Percentiles rank a stretch among this genome's conserved stretches.
Conservation (phyloP, 2,888 invertebrate species). For the Limnephilus auricula region DNA sequence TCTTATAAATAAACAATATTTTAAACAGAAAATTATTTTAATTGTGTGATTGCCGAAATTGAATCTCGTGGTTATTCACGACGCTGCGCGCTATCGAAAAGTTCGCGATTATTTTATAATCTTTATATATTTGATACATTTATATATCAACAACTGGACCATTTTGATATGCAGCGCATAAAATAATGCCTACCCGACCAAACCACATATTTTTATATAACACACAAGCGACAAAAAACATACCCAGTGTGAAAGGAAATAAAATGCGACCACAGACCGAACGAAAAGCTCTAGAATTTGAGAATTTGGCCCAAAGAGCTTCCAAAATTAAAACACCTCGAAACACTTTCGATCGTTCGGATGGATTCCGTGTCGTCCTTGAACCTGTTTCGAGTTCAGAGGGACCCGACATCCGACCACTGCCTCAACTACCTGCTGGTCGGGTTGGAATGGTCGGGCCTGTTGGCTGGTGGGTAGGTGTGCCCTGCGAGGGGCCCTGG, state of each 20-base stretch:
- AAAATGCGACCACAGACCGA: not conserved
- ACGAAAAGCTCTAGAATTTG: slow-evolving; percentile 11
- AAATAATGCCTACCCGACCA: too few relatives aligned
- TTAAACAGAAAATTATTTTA: too few relatives aligned
- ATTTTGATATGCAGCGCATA: too few relatives aligned
- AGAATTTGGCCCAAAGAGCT: slow-evolving; percentile 10
- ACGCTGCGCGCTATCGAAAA: too few relatives aligned
- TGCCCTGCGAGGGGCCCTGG: slow-evolving; percentile 27
- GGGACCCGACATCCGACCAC: slow-evolving; percentile 51
- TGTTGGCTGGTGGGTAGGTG: slow-evolving; percentile 36
- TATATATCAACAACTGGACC: not conserved
- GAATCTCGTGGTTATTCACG: too few relatives aligned
- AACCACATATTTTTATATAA: not conserved
- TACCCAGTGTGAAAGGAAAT: not conserved
- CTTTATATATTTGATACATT: too few relatives aligned
- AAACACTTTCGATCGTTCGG: slow-evolving; percentile 30
- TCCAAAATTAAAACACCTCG: not conserved
- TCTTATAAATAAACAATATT: too few relatives aligned
- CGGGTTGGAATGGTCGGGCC: slow-evolving; percentile 22
- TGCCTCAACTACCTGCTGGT: slow-evolving; percentile 55
- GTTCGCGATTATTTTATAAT: too few relatives aligned
- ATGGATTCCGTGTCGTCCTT: slow-evolving; percentile 55
- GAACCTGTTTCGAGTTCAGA: slow-evolving; percentile 63
- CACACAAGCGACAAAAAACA: not conserved
- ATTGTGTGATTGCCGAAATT: too few relatives aligned